Conservation (phyloP, 2,113 vertebrate genomes). For the Tragulus kanchil region DNA sequence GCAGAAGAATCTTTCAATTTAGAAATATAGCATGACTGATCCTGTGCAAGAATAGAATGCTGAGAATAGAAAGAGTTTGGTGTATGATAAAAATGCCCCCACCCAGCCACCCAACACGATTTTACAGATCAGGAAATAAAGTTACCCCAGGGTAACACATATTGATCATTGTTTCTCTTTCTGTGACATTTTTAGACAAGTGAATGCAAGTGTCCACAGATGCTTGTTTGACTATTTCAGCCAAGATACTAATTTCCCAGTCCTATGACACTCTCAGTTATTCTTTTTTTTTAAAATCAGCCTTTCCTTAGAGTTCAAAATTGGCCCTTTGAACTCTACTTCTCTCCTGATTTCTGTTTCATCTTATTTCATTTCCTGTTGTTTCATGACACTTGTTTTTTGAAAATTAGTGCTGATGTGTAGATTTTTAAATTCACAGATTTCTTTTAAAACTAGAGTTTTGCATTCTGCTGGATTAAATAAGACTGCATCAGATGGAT, state of each 20-base stretch:
- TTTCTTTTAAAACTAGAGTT: not conserved
- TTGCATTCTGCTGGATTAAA: not conserved
- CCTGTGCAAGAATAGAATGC: not conserved
- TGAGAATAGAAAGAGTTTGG: slow-evolving; percentile 2
- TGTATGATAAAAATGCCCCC: not conserved
- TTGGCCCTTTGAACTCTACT: not conserved
- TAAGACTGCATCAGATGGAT: not conserved
- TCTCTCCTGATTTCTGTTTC: not conserved
- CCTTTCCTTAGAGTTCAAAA: not conserved
- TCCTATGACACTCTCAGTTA: slow-evolving; percentile 22
- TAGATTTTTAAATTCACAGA: not conserved
- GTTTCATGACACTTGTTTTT: not conserved
- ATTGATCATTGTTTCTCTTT: not conserved
- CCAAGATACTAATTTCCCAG: not conserved
- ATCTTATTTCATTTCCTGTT: not conserved
- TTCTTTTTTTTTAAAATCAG: not conserved
- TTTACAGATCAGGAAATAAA: slow-evolving; percentile 47
- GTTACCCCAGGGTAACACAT: not conserved
- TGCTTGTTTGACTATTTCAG: not conserved
- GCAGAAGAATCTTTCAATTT: slow-evolving; percentile 55
- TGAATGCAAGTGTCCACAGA: not conserved
- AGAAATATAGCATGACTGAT: slow-evolving; percentile 49
- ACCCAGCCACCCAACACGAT: not conserved
- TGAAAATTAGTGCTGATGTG: not conserved
- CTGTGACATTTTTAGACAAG: not conserved